phyloP scores from a whole-genome alignment of 2,113 vertebrate genomes.

The Oryzias woworae region DNA sequence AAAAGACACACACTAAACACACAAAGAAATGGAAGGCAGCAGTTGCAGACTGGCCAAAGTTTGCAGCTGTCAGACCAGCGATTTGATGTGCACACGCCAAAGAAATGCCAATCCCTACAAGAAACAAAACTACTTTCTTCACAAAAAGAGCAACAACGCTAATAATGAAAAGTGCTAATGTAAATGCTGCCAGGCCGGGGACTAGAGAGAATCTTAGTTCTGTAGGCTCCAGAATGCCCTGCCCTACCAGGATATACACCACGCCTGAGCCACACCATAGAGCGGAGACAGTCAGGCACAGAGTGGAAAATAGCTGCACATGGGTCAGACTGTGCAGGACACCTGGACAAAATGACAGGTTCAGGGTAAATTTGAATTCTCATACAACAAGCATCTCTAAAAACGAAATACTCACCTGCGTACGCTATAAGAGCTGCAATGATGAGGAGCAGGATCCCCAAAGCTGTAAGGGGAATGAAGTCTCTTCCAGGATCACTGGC shows the following conservation, averaged over 20 bases:
- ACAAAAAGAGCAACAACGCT: constrained; percentile 70
- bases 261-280: constrained; percentile 84
- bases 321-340: constrained; percentile 70
- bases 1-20: constrained; percentile 77
- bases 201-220: constrained; percentile 70
- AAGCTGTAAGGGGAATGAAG: constrained; percentile 77
- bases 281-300: constrained; percentile 82
- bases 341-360: constrained; percentile 61
- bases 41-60: constrained; percentile 77
- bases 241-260: constrained; percentile 78
- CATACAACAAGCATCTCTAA: neutral
- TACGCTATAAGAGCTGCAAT: constrained; percentile 76
- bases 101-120: constrained; percentile 73
- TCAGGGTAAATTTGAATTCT: neutral
- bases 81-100: constrained; percentile 84
- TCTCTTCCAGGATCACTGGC: constrained; percentile 42
- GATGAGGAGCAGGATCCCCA: constrained; percentile 83
- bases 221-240: constrained; percentile 46
- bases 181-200: constrained; percentile 80
- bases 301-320: constrained; percentile 66
- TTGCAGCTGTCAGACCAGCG: constrained; percentile 59
- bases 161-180: constrained; percentile 78
- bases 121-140: constrained; percentile 65
- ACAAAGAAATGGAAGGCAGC: constrained; percentile 83
- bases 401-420: constrained; percentile 72